Evolutionary conservation across 2,113 vertebrate genomes (phyloP), one percentile per base, ranked within the genome.

Genomic region (Dryoscopus gambensis): DNA sequence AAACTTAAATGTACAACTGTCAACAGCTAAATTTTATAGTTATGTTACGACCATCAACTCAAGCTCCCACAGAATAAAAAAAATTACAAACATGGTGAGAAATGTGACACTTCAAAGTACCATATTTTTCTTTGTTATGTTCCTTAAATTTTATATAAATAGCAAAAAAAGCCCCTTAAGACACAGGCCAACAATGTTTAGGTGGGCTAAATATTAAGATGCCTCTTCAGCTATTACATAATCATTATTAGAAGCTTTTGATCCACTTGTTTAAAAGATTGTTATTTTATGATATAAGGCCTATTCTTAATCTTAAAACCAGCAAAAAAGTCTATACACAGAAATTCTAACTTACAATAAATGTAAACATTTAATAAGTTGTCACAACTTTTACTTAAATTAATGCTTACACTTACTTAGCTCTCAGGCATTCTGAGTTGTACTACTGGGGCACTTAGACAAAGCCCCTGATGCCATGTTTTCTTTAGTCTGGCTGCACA

Each of bases 51-150:
- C 25, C 44, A 62, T 22, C 37, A 55, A 68, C 6, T 42, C 20
- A 37, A 75, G 57, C 8, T 78, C 17, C 9, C 20, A 42, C 9
- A 37, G 40, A 86, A 44, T 17, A 65, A 35, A 67, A 75, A 59
- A 73, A 50, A 24, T 31, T 28, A 39, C 20, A 60, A 59, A 67
- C 13, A 59, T 10, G 11, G 8, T 47, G 11, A 59, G 20, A 74
- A 89, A 71, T 0, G 0, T 9, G 11, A 35, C 7, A n/a, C n/a
- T 81, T 28, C 3, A 1, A 40, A 87, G 7, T 5, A 84, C 10
- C 8, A 44, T 16, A 59, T 42, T 57, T 65, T 50, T 10, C 20
- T 70, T 60, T 62, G 6, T 1, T 39, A 4, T 13, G 3, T 47
- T 81, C 22, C 35, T 78, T 59, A 84, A 49, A 35, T 53, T 71